Conservation (phyloP, 2,888 invertebrate species). For the Piscicola geometra region DNA sequence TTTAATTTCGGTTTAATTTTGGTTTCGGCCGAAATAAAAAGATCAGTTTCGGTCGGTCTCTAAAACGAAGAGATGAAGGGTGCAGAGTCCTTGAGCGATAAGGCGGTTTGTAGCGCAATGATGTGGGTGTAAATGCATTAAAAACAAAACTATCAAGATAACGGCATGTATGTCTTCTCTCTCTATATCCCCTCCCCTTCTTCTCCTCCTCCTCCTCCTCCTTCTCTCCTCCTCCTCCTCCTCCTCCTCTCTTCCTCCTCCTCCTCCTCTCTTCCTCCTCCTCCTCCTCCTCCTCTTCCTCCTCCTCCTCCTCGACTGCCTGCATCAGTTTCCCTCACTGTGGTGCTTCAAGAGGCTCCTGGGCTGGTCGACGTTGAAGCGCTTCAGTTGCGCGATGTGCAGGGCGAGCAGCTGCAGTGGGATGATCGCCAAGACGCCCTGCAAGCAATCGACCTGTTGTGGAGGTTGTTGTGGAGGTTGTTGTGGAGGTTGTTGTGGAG, state of each 20-base stretch:
- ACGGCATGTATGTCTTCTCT: no score
- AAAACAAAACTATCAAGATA: no score
- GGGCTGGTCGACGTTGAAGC: slow-evolving; percentile 43
- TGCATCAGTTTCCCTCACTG: slow-evolving; percentile 36
- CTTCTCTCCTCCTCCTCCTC: slow-evolving; percentile 87
- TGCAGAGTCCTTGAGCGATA: no score
- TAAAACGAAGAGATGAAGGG: no score
- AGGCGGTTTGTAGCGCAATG: no score
- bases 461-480: no score
- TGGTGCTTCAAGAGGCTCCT: slow-evolving; percentile 37
- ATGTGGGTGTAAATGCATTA: no score
- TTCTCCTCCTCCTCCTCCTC: slow-evolving; percentile 99
- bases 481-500: no score
- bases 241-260: not conserved
- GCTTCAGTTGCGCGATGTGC: slow-evolving; percentile 71
- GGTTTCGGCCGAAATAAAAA: no score
- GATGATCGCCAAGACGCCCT: slow-evolving; percentile 90
- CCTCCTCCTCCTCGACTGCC: slow-evolving; percentile 82
- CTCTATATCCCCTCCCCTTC: slow-evolving; percentile 96
- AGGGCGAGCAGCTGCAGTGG: slow-evolving; percentile 96
- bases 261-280: not conserved
- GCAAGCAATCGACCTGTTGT: slow-evolving; percentile 94
- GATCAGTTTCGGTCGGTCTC: no score
- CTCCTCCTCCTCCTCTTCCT: slow-evolving; percentile 66
- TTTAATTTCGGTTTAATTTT: no score